These are phyloP conservation scores for Leptodirus hochenwartii DNA, from an alignment of 2,888 invertebrate genomes.

Conservation along the genomic window DNA sequence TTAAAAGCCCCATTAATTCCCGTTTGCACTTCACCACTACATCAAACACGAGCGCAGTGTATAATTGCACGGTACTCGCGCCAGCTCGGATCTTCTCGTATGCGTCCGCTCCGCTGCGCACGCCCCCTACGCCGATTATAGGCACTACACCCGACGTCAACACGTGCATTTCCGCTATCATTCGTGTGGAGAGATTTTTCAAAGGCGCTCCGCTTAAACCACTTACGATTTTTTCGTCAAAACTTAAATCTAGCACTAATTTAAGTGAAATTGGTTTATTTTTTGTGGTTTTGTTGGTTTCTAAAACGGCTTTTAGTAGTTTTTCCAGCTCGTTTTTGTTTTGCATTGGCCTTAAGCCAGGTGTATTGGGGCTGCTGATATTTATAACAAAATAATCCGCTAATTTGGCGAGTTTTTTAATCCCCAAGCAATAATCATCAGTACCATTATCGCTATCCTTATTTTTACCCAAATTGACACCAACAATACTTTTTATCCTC, in stretches of 20 bases:
- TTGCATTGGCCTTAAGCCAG: conserved; percentile 74
- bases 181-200: conserved; percentile 58
- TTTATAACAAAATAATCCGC: conserved; percentile 96
- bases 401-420: conserved; percentile 58
- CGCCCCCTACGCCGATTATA: conserved; percentile 68
- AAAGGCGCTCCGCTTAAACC: conserved; percentile 90
- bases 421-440: conserved; percentile 72
- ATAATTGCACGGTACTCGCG: conserved; percentile 80
- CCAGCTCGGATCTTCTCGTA: conserved; percentile 92
- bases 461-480: conserved; percentile 94
- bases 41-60: conserved; percentile 69
- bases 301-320: conserved; percentile 41
- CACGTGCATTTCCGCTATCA: conserved; percentile 74
- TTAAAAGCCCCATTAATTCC: conserved; percentile 54
- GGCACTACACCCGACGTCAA: conserved; percentile 50
- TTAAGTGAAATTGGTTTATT: conserved; percentile 91
- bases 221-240: conserved; percentile 65
- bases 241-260: conserved; percentile 76
- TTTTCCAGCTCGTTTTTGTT: conserved; percentile 50
- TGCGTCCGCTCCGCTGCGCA: conserved; percentile 76
- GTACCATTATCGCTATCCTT: conserved; percentile 58
- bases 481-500: conserved; percentile 41
- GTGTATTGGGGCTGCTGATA: conserved; percentile 92
- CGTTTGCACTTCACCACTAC: conserved; percentile 62
- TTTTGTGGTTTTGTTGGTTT: conserved; percentile 35